Base-by-base conservation (phyloP, 1,140 invertebrate species). In the Grapholita molesta region DNA sequence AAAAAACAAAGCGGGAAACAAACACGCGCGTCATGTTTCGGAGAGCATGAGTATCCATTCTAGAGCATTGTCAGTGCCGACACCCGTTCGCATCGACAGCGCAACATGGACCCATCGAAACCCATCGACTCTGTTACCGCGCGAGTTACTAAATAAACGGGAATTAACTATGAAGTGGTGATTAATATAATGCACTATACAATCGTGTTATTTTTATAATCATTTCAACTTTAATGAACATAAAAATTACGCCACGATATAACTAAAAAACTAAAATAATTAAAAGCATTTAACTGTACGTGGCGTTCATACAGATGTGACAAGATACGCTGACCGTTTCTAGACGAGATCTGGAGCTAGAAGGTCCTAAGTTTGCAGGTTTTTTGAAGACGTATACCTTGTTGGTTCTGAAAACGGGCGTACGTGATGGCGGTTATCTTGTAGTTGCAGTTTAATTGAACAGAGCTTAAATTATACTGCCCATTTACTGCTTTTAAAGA, bases 231-330 rank as follows among this genome's bases (percentile, higher is more conserved):
- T 38, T 38, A 15, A 15, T 38, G n/a, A 21, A 48, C 42, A 21
- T 21, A 9, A 48, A 5, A 9, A 48, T 21, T 48, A 48, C 42
- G 3, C 42, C n/a, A 6, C 42, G n/a, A 48, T 15, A n/a, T 4
- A 48, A n/a, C n/a, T n/a, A 48, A 18, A 30, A 61, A 12, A 32
- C 55, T 15, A 15, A 61, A 61, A 4, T 30, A 61, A 61, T 61
- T 61, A 32, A 30, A 5, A 15, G 55, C 25, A 61, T 61, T 61
- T 30, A 61, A 15, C 55, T 30, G 12, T 4, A 12, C 25, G 55
- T n/a, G 28, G 24, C 30, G 24, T 61, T 28, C 25, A 61, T 57
- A 53, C 67, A 71, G 70, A 76, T 76, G 72, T 76, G 71, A 75
- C 76, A 71, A 74, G 74, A 76, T 61, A 61, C 24, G 42, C 42